phyloP scores from a whole-genome alignment of 2,113 vertebrate species.

The Tupaia tana region DNA sequence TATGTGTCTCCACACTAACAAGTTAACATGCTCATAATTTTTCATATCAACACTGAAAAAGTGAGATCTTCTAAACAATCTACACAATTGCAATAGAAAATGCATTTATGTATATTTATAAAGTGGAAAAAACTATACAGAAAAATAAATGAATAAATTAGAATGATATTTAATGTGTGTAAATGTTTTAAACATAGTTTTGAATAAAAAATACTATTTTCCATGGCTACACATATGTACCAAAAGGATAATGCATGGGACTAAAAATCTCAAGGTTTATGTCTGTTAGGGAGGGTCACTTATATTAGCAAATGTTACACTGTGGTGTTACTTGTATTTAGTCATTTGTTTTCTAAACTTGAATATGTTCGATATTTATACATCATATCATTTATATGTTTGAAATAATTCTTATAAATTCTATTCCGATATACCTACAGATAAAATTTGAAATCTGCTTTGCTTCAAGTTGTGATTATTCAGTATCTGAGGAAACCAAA shows the following conservation, averaged over 20 bases:
- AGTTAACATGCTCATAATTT: background rate
- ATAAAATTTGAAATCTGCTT: background rate
- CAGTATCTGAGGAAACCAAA: background rate
- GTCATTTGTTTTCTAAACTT: background rate
- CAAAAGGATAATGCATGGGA: background rate
- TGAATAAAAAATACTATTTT: background rate
- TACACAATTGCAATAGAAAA: background rate
- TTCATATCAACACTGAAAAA: background rate
- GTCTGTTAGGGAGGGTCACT: background rate
- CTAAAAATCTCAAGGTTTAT: background rate
- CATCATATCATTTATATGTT: background rate
- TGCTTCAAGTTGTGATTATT: background rate
- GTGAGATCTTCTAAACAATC: background rate
- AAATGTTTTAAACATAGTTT: background rate
- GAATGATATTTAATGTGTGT: background rate
- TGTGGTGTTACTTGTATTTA: background rate
- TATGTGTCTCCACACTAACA: too few species aligned
- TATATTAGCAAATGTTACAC: fast-evolving
- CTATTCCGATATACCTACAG: fast-evolving
- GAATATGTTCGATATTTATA: background rate
- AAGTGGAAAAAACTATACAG: background rate
- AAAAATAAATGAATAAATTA: background rate
- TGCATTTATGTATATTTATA: background rate
- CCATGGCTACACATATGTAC: background rate
- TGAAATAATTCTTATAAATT: background rate